Evolutionary conservation across 2,888 invertebrate genomes (phyloP).

Genomic region (Notodonta dromedarius): DNA sequence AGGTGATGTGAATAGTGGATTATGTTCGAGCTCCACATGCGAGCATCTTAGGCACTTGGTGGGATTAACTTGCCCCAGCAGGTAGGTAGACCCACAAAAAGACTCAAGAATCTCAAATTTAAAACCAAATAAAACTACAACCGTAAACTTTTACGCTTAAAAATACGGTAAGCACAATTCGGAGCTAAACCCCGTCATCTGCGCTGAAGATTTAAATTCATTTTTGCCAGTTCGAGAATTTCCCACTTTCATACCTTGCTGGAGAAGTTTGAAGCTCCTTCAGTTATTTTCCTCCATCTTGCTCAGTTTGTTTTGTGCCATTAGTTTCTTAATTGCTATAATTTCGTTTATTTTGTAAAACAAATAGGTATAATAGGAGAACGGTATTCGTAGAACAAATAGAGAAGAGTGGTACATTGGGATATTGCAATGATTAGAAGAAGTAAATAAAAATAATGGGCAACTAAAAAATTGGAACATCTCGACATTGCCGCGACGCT

Average conservation of each 20-base stretch:
- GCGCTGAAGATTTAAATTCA: slow-evolving; percentile 38
- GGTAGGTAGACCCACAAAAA: too few species aligned
- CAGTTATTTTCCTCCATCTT: slow-evolving; percentile 18
- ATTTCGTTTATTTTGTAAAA: slow-evolving; percentile 11
- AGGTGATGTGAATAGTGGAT: too few species aligned
- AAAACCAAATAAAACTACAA: not conserved
- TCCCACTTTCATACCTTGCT: slow-evolving; percentile 11
- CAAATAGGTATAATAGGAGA: slow-evolving; percentile 3
- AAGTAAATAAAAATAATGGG: too few species aligned
- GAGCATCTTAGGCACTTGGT: too few species aligned
- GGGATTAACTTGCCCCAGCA: too few species aligned
- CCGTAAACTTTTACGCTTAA: slow-evolving; percentile 12
- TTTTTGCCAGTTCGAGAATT: slow-evolving; percentile 32
- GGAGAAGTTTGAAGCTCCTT: slow-evolving; percentile 23
- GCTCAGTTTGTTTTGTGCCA: slow-evolving; percentile 26
- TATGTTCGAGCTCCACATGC: too few species aligned
- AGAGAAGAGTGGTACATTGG: too few species aligned
- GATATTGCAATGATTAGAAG: too few species aligned
- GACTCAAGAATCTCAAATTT: not conserved
- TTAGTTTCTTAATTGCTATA: slow-evolving; percentile 28
- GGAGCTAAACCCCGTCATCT: slow-evolving; percentile 42
- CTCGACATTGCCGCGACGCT: too few species aligned
- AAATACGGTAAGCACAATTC: slow-evolving; percentile 5
- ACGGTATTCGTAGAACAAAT: not conserved
- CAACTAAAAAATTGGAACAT: too few species aligned